Evolutionary conservation across 2,888 invertebrate species (phyloP).

Genomic region (Drosophila pegasa): DNA sequence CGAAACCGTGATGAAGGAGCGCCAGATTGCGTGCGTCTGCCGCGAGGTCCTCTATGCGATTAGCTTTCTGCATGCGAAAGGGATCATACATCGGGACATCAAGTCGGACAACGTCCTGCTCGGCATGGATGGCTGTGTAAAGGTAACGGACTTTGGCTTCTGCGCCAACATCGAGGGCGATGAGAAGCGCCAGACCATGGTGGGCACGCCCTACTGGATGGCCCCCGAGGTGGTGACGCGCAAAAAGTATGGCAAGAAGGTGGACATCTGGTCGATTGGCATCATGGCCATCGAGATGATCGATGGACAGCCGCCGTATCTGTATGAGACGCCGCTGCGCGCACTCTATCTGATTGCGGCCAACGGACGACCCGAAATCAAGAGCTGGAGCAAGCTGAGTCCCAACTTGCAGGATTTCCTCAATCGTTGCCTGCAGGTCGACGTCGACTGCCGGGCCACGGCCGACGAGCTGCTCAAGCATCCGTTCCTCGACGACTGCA

Average conservation of each 20-base stretch:
- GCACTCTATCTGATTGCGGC: conserved; percentile 98
- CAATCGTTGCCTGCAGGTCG: conserved; percentile 95
- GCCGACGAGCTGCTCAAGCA: conserved; percentile 96
- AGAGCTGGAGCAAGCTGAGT: conserved; percentile 92
- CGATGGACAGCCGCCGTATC: conserved; percentile 98
- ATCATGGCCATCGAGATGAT: conserved; percentile 98
- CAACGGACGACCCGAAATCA: conserved; percentile 96
- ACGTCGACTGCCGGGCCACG: conserved; percentile 94
- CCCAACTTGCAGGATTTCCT: conserved; percentile 92
- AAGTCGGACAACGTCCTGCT: conserved; percentile 98
- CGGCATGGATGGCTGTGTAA: conserved; percentile 96
- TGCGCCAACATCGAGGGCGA: conserved; percentile 98
- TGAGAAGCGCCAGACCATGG: conserved; percentile 98
- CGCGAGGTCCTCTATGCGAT: conserved; percentile 95
- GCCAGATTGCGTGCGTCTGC: conserved; percentile 98
- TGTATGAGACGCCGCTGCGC: conserved; percentile 96
- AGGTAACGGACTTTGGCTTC: conserved; percentile 98
- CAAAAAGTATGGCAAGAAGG: conserved; percentile 96
- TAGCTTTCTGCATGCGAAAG: conserved; percentile 94
- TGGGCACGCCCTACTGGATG: conserved; percentile 99
- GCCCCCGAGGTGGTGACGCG: conserved; percentile 97
- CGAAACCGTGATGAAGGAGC: conserved; percentile 98
- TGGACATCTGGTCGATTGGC: conserved; percentile 98
- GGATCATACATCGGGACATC: conserved; percentile 97
- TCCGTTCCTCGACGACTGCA: conserved; percentile 93